These are phyloP conservation scores for Alloplasta piceator DNA, from an alignment of 2,888 invertebrate genomes.

Conservation along the genomic window DNA sequence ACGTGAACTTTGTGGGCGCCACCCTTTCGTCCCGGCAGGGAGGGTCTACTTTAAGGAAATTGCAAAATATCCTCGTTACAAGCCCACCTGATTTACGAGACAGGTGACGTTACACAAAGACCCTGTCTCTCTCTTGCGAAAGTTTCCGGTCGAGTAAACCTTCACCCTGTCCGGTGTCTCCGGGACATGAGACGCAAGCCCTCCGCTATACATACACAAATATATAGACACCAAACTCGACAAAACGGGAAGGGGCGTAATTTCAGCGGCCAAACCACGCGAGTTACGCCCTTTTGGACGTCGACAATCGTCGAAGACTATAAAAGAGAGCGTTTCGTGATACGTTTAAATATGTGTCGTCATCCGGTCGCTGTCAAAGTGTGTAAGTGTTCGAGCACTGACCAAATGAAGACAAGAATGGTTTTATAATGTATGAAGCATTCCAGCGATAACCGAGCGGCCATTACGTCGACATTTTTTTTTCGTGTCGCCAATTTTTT, in stretches of 20 bases:
- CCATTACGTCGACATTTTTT: no score
- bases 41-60: conserved; percentile 24
- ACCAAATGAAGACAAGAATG: conserved; percentile 36
- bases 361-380: conserved; percentile 33
- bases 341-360: conserved; percentile 10
- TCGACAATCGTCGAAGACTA: no score
- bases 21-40: background rate
- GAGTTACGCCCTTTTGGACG: no score
- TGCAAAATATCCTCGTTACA: conserved; percentile 34
- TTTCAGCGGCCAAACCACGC: no score
- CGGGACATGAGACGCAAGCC: conserved; percentile 16
- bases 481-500: no score
- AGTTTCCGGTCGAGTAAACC: conserved; percentile 55
- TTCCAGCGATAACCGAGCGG: no score
- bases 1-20: background rate
- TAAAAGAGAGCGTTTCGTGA: background rate
- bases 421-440: no score
- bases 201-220: conserved; percentile 2
- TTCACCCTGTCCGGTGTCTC: conserved; percentile 39
- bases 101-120: conserved; percentile 39
- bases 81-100: conserved; percentile 49
- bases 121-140: conserved; percentile 4
- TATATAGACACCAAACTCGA: background rate
- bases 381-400: conserved; percentile 7
- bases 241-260: no score